Conservation (phyloP, 1,140 invertebrate species). For the Drosophila jambulina region DNA sequence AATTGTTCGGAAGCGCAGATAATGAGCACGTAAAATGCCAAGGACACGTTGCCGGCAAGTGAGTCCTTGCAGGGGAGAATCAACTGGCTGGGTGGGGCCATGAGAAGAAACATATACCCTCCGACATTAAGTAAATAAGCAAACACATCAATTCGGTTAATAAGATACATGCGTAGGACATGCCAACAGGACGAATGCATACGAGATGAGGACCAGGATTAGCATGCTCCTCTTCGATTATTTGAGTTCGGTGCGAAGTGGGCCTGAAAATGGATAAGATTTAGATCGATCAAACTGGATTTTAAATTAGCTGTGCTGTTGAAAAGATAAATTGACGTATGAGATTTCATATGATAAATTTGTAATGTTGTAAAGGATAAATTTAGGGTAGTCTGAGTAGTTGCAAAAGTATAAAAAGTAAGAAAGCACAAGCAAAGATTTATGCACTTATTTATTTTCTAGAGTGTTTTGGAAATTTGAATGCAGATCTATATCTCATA, state of each 20-base stretch:
- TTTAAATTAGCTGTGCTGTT: background rate
- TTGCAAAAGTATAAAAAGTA: background rate
- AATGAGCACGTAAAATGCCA: slow-evolving; percentile 76
- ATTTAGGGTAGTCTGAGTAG: background rate
- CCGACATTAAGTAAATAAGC: slow-evolving; percentile 50
- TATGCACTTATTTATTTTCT: background rate
- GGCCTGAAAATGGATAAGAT: background rate
- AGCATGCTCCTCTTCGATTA: background rate
- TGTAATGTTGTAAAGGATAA: background rate
- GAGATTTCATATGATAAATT: background rate
- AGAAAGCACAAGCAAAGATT: background rate
- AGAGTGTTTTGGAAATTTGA: background rate
- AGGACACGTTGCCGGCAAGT: slow-evolving; percentile 10
- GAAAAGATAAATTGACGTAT: slow-evolving; percentile 3
- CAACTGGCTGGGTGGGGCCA: slow-evolving; percentile 16
- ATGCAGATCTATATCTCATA: background rate
- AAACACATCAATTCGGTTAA: slow-evolving; percentile 63
- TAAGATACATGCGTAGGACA: slow-evolving; percentile 51
- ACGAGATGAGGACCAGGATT: slow-evolving; percentile 17
- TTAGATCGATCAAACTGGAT: slow-evolving; percentile 4
- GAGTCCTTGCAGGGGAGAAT: slow-evolving; percentile 7
- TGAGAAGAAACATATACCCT: slow-evolving; percentile 40
- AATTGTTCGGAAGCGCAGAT: slow-evolving; percentile 78
- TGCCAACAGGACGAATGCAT: slow-evolving; percentile 40
- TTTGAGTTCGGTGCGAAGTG: slow-evolving; percentile 1